Percentiles rank a stretch among this genome's conserved stretches.
phyloP scores from a whole-genome alignment of 2,113 vertebrate genomes.

The Miniopterus natalensis region DNA sequence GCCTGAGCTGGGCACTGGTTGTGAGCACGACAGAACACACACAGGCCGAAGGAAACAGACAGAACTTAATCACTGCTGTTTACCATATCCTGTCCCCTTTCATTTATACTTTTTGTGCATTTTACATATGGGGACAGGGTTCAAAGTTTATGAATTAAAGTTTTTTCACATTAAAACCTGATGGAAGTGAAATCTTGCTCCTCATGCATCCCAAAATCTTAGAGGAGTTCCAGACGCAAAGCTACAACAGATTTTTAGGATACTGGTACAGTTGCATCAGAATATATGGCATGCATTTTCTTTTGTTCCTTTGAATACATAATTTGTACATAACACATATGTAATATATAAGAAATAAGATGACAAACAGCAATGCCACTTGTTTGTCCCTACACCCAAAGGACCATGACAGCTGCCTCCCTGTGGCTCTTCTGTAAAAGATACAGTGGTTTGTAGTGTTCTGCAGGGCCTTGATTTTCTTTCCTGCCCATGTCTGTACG shows the following conservation, averaged over 20 bases:
- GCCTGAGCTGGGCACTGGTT: background rate
- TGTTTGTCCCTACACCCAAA: background rate
- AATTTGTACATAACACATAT: background rate
- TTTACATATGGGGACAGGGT: background rate
- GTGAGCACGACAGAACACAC: background rate
- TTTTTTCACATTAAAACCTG: constrained; percentile 17
- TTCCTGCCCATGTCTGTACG: background rate
- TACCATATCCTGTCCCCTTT: background rate
- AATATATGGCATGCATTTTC: background rate
- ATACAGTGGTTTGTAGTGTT: background rate
- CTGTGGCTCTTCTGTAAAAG: background rate
- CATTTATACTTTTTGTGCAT: background rate
- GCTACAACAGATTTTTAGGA: background rate
- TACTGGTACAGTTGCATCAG: background rate
- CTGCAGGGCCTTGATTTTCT: background rate
- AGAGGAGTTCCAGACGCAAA: constrained; percentile 37
- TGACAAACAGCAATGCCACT: background rate
- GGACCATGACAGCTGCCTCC: background rate
- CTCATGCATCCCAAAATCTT: background rate
- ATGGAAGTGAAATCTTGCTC: background rate
- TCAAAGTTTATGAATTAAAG: constrained; percentile 12
- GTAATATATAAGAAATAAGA: background rate
- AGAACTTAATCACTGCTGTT: background rate
- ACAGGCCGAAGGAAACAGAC: background rate
- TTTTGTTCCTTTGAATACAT: background rate